These are phyloP conservation scores for Acestrorhynchus altus DNA, from an alignment of 2,797 vertebrate species.

Conservation along the genomic window DNA sequence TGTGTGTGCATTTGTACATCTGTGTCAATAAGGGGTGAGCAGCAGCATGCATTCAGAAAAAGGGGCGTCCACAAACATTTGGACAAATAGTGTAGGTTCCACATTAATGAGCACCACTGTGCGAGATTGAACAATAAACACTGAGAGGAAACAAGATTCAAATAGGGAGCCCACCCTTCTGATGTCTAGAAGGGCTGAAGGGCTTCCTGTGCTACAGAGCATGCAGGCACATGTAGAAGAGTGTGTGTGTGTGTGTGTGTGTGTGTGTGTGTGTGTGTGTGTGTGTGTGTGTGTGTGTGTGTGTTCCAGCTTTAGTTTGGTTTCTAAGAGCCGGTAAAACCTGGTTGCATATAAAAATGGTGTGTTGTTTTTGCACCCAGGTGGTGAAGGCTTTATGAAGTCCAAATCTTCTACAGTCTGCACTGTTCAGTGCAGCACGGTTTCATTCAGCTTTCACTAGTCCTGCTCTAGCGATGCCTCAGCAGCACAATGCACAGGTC, in stretches of 20 bases:
- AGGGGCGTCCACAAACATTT: no score
- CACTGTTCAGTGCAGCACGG: conserved; percentile 32
- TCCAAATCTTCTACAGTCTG: conserved; percentile 1
- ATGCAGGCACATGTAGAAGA: conserved; percentile 41
- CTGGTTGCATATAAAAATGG: conserved; percentile 26
- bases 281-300: conserved; percentile 17
- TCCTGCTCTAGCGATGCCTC: conserved; percentile 43
- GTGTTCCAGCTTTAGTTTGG: conserved; percentile 33
- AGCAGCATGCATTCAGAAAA: no score
- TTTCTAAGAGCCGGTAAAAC: conserved; percentile 47
- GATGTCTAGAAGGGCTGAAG: not conserved
- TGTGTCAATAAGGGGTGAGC: no score
- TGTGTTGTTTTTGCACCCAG: conserved; percentile 52
- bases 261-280: conserved; percentile 19
- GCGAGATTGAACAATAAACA: not conserved
- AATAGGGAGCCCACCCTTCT: not conserved
- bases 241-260: conserved; percentile 15
- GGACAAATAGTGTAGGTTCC: no score
- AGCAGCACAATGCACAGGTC: conserved; percentile 37
- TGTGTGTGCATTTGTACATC: no score
- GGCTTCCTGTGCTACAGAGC: conserved; percentile 11
- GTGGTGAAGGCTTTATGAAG: conserved; percentile 40
- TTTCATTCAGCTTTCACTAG: conserved; percentile 29
- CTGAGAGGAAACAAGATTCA: not conserved
- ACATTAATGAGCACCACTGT: no score